phyloP scores from a whole-genome alignment of 1,140 invertebrate species.

The Drosophila sp. region DNA sequence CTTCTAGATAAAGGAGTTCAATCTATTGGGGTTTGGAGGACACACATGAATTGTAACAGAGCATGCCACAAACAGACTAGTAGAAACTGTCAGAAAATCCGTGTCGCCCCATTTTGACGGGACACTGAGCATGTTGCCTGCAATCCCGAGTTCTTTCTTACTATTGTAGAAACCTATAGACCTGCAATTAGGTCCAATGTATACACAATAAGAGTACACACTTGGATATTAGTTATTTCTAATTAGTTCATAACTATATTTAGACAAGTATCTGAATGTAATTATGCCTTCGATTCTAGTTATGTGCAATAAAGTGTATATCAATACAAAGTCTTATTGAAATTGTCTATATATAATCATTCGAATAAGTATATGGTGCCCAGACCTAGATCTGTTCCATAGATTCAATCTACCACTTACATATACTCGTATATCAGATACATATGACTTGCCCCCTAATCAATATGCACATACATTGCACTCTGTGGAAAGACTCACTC shows the following conservation, averaged over 20 bases:
- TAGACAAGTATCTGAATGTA: neutral
- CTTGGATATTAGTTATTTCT: neutral
- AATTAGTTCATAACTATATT: neutral
- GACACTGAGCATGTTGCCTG: too few relatives aligned
- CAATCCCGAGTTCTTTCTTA: too few relatives aligned
- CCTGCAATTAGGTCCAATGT: neutral
- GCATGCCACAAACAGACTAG: too few relatives aligned
- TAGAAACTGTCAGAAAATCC: too few relatives aligned
- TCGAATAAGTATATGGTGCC: too few relatives aligned
- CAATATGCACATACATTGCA: constrained; percentile 77
- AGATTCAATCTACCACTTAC: constrained; percentile 32
- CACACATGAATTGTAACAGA: too few relatives aligned
- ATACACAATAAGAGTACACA: neutral
- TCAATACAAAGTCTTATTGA: constrained; percentile 27
- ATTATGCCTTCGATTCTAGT: constrained; percentile 9
- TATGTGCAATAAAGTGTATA: neutral
- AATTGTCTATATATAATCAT: constrained; percentile 4
- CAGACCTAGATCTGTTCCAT: constrained; percentile 44
- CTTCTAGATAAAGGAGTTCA: too few relatives aligned
- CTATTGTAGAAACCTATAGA: neutral
- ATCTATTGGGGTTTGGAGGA: too few relatives aligned
- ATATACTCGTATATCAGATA: constrained; percentile 52
- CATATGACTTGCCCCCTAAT: constrained; percentile 49
- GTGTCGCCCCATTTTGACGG: too few relatives aligned
- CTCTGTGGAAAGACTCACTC: constrained; percentile 42